These are phyloP conservation scores for Mionectes olivaceus DNA, from an alignment of 2,797 vertebrate species.

Conservation along the genomic window DNA sequence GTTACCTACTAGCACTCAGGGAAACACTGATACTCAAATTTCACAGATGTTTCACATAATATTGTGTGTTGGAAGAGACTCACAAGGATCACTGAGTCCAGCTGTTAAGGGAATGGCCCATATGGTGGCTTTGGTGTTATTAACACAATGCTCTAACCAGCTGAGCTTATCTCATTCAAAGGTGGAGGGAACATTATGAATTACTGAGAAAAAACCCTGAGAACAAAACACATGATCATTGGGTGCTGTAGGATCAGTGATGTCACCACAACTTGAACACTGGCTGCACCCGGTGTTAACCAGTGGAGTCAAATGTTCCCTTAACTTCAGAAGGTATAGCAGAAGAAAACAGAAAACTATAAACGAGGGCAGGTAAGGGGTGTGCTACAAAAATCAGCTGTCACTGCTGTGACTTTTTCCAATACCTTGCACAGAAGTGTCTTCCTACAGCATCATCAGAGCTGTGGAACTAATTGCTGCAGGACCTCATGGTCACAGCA, in stretches of 20 bases:
- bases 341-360: not conserved
- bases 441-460: not conserved
- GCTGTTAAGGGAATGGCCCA: not conserved
- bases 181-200: not conserved
- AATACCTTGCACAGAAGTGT: not conserved
- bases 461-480: not conserved
- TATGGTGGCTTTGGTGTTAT: not conserved
- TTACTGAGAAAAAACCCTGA: not conserved
- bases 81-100: not conserved
- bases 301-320: not conserved
- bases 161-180: not conserved
- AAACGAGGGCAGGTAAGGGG: not conserved
- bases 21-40: not conserved
- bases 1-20: not conserved
- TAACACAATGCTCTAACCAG: not conserved
- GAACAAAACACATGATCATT: not conserved
- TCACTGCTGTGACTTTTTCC: not conserved
- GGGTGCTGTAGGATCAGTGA: not conserved
- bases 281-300: not conserved
- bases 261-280: not conserved
- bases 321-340: not conserved
- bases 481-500: not conserved
- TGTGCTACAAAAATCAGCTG: not conserved
- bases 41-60: not conserved
- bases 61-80: not conserved